phyloP scores from a whole-genome alignment of 2,113 vertebrate species.

The Rhinoptilus africanus region DNA sequence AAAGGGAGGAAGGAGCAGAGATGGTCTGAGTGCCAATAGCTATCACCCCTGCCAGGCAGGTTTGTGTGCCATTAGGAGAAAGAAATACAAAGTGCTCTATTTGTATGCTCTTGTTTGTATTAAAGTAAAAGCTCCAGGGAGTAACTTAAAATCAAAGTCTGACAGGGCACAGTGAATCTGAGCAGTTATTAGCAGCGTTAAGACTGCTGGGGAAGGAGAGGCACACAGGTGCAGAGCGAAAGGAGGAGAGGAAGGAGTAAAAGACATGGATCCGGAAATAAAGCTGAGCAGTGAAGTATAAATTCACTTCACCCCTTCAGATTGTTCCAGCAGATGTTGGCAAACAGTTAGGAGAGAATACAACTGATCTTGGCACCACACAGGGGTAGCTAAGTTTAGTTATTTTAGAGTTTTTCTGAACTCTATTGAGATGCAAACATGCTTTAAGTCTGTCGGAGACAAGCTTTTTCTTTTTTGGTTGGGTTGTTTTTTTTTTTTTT shows the following conservation, averaged over 20 bases:
- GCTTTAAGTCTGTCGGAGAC: neutral
- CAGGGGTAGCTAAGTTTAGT: neutral
- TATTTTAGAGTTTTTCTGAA: neutral
- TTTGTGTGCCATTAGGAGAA: neutral
- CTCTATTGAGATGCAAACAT: neutral
- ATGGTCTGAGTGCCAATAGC: neutral
- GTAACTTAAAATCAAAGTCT: constrained; percentile 2
- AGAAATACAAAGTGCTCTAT: constrained; percentile 19
- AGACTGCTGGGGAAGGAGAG: neutral
- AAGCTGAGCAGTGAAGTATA: neutral
- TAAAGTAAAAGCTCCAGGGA: neutral
- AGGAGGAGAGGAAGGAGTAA: neutral
- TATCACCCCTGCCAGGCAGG: neutral
- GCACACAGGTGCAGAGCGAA: neutral
- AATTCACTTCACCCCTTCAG: neutral
- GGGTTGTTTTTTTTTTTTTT: neutral
- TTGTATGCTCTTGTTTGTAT: neutral
- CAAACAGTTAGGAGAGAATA: neutral
- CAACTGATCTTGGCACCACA: neutral
- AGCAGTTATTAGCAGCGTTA: neutral
- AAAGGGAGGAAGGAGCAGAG: neutral
- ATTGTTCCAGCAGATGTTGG: neutral
- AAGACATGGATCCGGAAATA: neutral
- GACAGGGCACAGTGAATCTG: neutral
- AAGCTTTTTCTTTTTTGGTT: neutral